Percentiles rank a stretch among this genome's conserved stretches.
These are phyloP conservation scores for Peromyscus leucopus DNA, from an alignment of 2,113 vertebrate genomes.

Conservation along the genomic window DNA sequence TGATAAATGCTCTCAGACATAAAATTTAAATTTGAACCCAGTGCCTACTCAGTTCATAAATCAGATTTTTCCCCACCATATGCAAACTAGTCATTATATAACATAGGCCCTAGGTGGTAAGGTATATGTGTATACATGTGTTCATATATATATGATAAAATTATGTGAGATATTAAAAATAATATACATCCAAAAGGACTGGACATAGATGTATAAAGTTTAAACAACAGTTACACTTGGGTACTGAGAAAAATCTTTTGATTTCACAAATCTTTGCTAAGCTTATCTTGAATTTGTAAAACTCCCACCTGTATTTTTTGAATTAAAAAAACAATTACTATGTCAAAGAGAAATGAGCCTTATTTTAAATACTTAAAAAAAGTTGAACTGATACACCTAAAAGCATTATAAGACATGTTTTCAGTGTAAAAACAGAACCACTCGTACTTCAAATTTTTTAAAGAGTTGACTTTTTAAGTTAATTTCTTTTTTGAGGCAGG, in stretches of 20 bases:
- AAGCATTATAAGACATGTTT: neutral
- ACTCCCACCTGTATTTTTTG: neutral
- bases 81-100: neutral
- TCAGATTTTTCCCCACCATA: neutral
- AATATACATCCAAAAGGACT: neutral
- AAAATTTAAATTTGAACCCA: slow-evolving; percentile 3
- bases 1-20: neutral
- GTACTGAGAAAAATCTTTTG: neutral
- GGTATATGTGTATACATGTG: neutral
- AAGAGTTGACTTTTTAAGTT: neutral
- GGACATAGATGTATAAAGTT: neutral
- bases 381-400: neutral
- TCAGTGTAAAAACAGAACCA: slow-evolving; percentile 33
- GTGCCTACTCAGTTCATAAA: neutral
- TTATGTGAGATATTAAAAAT: slow-evolving; percentile 45
- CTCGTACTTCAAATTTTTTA: neutral
- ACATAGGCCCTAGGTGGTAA: neutral
- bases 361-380: neutral
- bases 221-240: neutral
- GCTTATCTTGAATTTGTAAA: neutral
- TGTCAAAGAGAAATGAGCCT: neutral
- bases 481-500: neutral
- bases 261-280: neutral
- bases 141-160: neutral
- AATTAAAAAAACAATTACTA: neutral